Evolutionary conservation across 2,888 invertebrate species (phyloP), one percentile per base, ranked within the genome.

Genomic region (Apantesis nais): DNA sequence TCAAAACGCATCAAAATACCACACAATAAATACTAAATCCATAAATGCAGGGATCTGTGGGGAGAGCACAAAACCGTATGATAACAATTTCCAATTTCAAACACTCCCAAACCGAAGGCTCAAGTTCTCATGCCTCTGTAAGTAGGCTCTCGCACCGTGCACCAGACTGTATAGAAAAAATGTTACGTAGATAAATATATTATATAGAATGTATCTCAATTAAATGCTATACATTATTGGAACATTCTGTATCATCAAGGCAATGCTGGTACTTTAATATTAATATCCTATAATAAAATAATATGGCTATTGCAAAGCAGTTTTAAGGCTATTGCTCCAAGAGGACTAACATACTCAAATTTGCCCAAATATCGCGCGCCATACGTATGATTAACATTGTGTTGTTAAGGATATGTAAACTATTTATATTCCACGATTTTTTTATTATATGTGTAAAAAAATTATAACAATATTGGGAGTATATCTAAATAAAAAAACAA

Each of bases 101-200:
- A 81, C 79, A 75, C 74, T 81, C 80, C 80, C 77, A 77, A 83
- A 86, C 81, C 74, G 78, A 78, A 69, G 86, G 88, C 86, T 89
- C 85, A 89, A 83, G 83, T 85, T 83, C 88, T 88, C 89, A 90
- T 89, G 89, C 89, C 90, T 89, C 66, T 75, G 77, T 88, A 89
- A 89, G 90, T 86, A 89, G 88, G 87, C 83, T 85, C 83, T 79
- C 68, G 76, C 74, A 77, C 67, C 76, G 77, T 76, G 72, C 71
- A 63, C 37, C 77, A 77, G 73, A 80, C 75, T 80, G 74, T 80
- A 83, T 81, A 76, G 82, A 83, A 82, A 83, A 82, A 81, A 67
- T 65, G 65, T 66, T 75, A 71, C 65, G 64, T 55, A 65, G 37
- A 62, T 62, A 66, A 29, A 39, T 9, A 25, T 22, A 52, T 11